Conservation (phyloP, 2,113 vertebrate species). For the Meriones unguiculatus region DNA sequence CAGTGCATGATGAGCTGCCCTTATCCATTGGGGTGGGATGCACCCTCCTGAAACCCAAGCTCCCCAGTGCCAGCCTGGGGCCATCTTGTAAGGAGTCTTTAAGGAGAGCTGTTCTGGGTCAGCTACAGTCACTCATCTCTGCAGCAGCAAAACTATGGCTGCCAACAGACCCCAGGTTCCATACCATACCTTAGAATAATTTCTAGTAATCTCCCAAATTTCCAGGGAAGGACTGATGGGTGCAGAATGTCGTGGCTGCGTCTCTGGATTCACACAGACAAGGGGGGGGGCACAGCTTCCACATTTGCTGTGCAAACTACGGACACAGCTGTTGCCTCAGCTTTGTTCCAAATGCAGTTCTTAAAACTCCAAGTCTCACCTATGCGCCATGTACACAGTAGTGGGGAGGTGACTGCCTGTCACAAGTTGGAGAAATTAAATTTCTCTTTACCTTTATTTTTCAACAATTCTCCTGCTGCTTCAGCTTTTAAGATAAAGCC, state of each 20-base stretch:
- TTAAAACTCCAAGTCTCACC: neutral
- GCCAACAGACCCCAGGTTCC: neutral
- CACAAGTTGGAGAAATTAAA: neutral
- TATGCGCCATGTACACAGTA: neutral
- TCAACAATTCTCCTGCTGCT: neutral
- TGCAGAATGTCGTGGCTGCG: neutral
- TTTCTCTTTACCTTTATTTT: neutral
- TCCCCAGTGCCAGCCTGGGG: neutral
- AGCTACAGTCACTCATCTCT: neutral
- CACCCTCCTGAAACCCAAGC: neutral
- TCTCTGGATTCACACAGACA: neutral
- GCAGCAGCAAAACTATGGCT: neutral
- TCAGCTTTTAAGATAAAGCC: neutral
- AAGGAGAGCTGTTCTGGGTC: neutral
- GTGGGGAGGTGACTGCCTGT: neutral
- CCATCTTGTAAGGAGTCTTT: neutral
- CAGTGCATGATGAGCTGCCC: neutral
- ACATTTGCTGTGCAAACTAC: neutral
- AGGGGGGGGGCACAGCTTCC: neutral
- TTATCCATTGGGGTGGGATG: neutral
- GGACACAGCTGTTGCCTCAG: neutral
- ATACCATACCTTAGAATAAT: neutral
- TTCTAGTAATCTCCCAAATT: neutral
- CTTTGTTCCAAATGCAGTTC: constrained; percentile 2
- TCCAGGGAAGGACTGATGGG: neutral